phyloP scores from a whole-genome alignment of 2,888 invertebrate species.

The Agrochola circellaris region DNA sequence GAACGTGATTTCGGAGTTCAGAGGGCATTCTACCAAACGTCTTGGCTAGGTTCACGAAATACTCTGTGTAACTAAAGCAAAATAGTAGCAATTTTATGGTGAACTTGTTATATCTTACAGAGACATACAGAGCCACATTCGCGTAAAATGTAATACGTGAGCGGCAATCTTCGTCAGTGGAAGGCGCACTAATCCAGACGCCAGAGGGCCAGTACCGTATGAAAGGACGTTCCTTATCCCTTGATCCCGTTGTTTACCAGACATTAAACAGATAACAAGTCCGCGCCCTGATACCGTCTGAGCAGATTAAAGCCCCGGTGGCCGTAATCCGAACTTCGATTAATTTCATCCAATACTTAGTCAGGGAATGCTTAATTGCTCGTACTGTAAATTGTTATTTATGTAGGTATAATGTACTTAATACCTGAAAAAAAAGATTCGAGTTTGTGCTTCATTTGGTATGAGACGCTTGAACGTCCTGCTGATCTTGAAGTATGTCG shows the following conservation, averaged over 20 bases:
- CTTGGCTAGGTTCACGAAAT: conserved; percentile 33
- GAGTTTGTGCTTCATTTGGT: conserved; percentile 42
- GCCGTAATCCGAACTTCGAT: conserved; percentile 90
- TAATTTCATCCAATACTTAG: conserved; percentile 90
- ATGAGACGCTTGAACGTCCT: conserved; percentile 16
- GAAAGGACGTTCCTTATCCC: conserved; percentile 90
- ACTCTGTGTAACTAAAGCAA: conserved; percentile 15
- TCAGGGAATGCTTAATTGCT: conserved; percentile 82
- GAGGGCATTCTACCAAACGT: conserved; percentile 34
- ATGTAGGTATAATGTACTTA: conserved; percentile 64
- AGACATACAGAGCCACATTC: conserved; percentile 62
- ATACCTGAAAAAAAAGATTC: conserved; percentile 55
- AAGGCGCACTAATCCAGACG: conserved; percentile 85
- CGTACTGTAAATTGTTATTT: conserved; percentile 79
- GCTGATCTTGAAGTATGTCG: conserved; percentile 49
- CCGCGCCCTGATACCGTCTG: conserved; percentile 89
- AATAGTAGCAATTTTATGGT: conserved; percentile 39
- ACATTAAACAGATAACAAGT: conserved; percentile 91
- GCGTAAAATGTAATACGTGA: conserved; percentile 78
- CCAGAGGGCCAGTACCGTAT: conserved; percentile 88
- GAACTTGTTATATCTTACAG: conserved; percentile 36
- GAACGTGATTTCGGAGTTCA: conserved; percentile 61
- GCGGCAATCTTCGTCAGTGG: conserved; percentile 84
- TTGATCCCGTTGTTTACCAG: conserved; percentile 91
- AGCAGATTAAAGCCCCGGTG: conserved; percentile 88